These are phyloP conservation scores for Holcopasites calliopsidis DNA, from an alignment of 1,140 invertebrate species.

Conservation along the genomic window DNA sequence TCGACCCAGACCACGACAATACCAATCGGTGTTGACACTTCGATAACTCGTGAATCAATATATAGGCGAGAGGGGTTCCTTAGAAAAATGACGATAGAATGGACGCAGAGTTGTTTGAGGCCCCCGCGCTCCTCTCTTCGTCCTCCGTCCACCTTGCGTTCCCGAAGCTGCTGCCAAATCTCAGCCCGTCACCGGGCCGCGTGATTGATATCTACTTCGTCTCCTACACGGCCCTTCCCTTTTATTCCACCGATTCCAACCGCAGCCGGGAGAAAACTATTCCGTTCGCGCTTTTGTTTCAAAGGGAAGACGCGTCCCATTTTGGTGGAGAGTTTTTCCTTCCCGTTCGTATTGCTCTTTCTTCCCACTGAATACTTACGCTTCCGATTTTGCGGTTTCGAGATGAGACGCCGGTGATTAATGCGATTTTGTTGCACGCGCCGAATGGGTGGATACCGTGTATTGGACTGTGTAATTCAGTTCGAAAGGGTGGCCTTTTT, in stretches of 20 bases:
- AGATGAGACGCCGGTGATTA: too few relatives aligned
- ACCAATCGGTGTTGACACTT: conserved; percentile 51
- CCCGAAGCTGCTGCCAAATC: conserved; percentile 69
- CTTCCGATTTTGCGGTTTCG: too few relatives aligned
- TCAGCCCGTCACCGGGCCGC: conserved; percentile 65
- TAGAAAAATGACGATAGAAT: conserved; percentile 71
- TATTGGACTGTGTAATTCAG: too few relatives aligned
- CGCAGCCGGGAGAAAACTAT: conserved; percentile 53
- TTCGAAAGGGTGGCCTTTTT: too few relatives aligned
- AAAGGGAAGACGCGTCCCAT: not conserved
- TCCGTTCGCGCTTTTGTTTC: conserved; percentile 50
- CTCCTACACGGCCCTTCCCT: conserved; percentile 49
- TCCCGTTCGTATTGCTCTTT: not conserved
- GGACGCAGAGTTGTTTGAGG: conserved; percentile 63
- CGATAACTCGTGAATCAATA: conserved; percentile 65
- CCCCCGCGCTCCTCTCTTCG: conserved; percentile 44
- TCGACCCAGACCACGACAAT: conserved; percentile 16
- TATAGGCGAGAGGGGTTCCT: conserved; percentile 23
- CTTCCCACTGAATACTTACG: not conserved
- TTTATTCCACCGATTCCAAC: conserved; percentile 63
- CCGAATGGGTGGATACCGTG: too few relatives aligned
- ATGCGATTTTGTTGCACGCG: too few relatives aligned
- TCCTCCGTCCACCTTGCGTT: conserved; percentile 40
- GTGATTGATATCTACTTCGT: conserved; percentile 71
- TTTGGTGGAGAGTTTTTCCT: not conserved